Conservation (phyloP, 2,888 invertebrate genomes). For the Eremobia ochroleuca region DNA sequence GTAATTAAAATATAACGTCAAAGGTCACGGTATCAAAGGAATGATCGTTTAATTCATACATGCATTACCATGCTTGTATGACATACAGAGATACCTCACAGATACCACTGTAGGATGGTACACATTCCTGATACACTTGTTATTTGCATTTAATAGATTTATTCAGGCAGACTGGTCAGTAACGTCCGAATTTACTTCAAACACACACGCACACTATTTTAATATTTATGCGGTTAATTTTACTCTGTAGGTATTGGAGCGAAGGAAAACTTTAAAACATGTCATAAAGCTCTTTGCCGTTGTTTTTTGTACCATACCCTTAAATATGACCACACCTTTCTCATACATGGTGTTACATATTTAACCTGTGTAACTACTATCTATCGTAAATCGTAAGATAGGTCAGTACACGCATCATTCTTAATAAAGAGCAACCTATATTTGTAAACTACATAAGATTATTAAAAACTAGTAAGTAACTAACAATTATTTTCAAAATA, state of each 20-base stretch:
- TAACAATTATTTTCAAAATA: neutral
- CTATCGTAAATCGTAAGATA: neutral
- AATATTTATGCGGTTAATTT: neutral
- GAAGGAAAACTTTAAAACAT: neutral
- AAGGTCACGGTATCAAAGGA: constrained; percentile 48
- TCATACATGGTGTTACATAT: neutral
- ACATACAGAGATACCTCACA: no score
- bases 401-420: neutral
- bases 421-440: neutral
- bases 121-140: constrained; percentile 8
- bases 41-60: constrained; percentile 39
- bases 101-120: neutral
- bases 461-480: neutral
- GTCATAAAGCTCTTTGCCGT: neutral
- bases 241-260: neutral
- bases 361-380: neutral
- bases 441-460: neutral
- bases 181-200: neutral
- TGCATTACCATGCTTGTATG: no score
- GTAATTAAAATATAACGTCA: constrained; percentile 57
- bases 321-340: neutral
- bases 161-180: neutral
- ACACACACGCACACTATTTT: neutral
- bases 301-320: neutral
- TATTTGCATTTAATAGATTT: constrained; percentile 14